Conservation (phyloP, 2,797 vertebrate genomes). For the Amphiprion clarkii region DNA sequence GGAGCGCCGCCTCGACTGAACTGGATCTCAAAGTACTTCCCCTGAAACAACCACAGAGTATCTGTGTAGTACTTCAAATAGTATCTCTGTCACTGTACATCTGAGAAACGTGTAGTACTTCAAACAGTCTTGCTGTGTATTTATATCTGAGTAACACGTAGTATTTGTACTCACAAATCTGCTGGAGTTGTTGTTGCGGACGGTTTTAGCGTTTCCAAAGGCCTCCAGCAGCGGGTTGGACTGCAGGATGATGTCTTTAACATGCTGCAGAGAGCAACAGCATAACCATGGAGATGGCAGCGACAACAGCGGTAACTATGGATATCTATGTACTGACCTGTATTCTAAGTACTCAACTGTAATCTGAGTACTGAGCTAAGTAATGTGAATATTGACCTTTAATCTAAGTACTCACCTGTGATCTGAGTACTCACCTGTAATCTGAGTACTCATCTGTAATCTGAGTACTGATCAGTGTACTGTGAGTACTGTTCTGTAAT, state of each 20-base stretch:
- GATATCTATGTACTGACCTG: too few relatives aligned
- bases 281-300: background rate
- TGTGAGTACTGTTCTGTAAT: too few relatives aligned
- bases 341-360: too few relatives aligned
- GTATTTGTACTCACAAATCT: constrained; percentile 85
- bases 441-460: too few relatives aligned
- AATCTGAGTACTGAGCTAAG: too few relatives aligned
- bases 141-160: too few relatives aligned
- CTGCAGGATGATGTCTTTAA: constrained; percentile 90
- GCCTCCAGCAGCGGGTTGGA: constrained; percentile 90
- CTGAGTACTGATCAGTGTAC: too few relatives aligned
- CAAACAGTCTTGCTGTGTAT: too few relatives aligned
- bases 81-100: fast-evolving
- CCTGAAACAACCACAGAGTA: constrained; percentile 67
- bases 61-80: background rate
- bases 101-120: background rate
- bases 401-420: too few relatives aligned
- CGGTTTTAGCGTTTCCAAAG: constrained; percentile 89
- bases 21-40: constrained; percentile 93
- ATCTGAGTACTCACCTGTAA: too few relatives aligned
- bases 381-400: too few relatives aligned
- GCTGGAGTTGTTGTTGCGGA: constrained; percentile 91
- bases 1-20: constrained; percentile 89
- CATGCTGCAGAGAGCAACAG: constrained; percentile 74
- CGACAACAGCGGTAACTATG: too few relatives aligned